Percentiles rank a stretch among this genome's conserved stretches.
Evolutionary conservation across 2,113 vertebrate species (phyloP).

Genomic region (Oreamnos americanus): DNA sequence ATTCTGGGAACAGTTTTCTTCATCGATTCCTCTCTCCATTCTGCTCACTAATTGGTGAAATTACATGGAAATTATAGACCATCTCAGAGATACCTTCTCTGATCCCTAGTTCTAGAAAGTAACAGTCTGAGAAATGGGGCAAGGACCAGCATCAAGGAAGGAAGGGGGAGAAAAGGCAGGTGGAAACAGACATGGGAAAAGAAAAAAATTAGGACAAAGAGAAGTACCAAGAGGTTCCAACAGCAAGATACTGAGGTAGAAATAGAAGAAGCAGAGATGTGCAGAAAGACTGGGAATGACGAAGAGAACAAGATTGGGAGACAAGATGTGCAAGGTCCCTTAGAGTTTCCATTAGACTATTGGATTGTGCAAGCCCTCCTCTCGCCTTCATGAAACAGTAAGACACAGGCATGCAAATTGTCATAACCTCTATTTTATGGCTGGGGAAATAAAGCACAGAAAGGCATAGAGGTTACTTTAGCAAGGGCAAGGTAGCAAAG

Average conservation of each 20-base stretch:
- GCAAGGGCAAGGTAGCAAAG: neutral
- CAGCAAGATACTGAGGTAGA: neutral
- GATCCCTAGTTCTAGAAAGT: neutral
- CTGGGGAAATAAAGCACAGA: neutral
- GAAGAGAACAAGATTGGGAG: neutral
- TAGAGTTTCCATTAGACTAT: neutral
- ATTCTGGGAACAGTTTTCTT: neutral
- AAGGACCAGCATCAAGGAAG: neutral
- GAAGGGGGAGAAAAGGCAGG: neutral
- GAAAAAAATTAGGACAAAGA: neutral
- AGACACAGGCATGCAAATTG: neutral
- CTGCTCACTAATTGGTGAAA: neutral
- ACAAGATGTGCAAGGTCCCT: neutral
- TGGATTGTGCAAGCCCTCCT: neutral
- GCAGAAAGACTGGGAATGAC: neutral
- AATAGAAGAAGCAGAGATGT: neutral
- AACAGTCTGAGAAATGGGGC: neutral
- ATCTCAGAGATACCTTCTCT: neutral
- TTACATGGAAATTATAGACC: neutral
- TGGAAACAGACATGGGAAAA: neutral
- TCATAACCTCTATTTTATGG: neutral
- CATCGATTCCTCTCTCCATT: too few species aligned
- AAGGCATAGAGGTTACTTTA: neutral
- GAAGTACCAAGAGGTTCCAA: neutral
- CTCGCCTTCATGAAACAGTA: neutral